Evolutionary conservation across 2,113 vertebrate species (phyloP).

Genomic region (Otocyon megalotis): DNA sequence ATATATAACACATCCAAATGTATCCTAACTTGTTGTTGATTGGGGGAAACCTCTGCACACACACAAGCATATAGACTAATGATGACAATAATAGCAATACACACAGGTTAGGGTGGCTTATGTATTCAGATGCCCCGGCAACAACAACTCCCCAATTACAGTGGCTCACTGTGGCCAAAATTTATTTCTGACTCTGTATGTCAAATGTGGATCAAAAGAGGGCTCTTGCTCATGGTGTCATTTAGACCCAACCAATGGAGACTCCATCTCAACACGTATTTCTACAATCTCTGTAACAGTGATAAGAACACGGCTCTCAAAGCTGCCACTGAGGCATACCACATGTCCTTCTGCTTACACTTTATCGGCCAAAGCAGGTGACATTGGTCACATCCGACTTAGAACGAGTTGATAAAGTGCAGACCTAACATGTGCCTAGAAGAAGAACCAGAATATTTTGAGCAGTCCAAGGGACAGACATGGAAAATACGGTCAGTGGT

Average conservation of each 20-base stretch:
- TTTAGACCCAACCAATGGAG: not conserved
- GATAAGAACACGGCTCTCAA: not conserved
- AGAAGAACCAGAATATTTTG: not conserved
- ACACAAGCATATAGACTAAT: not conserved
- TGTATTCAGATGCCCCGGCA: not conserved
- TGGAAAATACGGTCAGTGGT: not conserved
- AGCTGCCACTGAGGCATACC: no score
- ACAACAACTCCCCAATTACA: not conserved
- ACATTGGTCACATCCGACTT: not conserved
- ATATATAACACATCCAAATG: not conserved
- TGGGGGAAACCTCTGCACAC: not conserved
- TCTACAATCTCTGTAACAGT: not conserved
- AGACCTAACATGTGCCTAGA: not conserved
- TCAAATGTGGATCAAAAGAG: conserved; percentile 1
- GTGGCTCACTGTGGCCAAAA: not conserved
- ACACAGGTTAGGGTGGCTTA: not conserved
- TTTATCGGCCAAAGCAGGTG: not conserved
- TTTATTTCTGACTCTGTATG: not conserved
- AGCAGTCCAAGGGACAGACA: not conserved
- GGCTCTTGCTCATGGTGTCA: not conserved
- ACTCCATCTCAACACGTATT: not conserved
- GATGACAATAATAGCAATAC: not conserved
- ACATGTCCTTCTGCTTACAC: not conserved
- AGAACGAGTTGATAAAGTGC: not conserved
- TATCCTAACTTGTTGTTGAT: not conserved